Base-by-base conservation (phyloP, 2,888 invertebrate genomes). In the Pammene aurita region DNA sequence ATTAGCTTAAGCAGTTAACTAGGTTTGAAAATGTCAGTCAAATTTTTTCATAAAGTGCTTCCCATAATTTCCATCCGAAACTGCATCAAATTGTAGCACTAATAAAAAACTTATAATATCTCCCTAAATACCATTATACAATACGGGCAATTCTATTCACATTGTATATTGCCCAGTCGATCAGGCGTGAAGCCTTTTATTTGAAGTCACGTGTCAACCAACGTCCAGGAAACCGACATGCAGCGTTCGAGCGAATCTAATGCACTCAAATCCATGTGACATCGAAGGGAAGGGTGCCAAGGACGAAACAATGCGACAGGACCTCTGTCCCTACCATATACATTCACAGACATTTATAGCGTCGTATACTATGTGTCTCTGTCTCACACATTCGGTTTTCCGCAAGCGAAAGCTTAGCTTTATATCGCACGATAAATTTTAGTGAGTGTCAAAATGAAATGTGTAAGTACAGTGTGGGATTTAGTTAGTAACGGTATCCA, bases 171-270 rank as follows among this genome's bases (percentile, higher is more conserved):
- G 82, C 78, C 67, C 76, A 84, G 80, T 82, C 80, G 86, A 89
- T 92, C 90, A 87, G 87, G 88, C 92, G 90, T 91, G 88, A 88
- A 92, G 85, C 86, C 87, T 89, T 91, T 90, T 90, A 88, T 88
- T 88, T 83, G 83, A 77, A 85, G 92, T 85, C 92, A 89, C 92
- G 92, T 91, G 92, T 82, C 87, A 81, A 77, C 82, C 87, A 78
- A 76, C 87, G 87, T 84, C 83, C 91, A 90, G 90, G 90, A 91
- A 91, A 90, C 90, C 87, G 78, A 79, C 76, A 76, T 83, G 79
- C 80, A 84, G 87, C 85, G 85, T 87, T 88, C 87, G 87, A 87
- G 89, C 90, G 90, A 84, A 84, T 85, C 91, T 90, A 92, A 92
- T 90, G 88, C 86, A 90, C 91, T 92, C 88, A 88, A 85, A 89